Conservation (phyloP, 2,888 invertebrate species). For the Drosophila tanythrix region DNA sequence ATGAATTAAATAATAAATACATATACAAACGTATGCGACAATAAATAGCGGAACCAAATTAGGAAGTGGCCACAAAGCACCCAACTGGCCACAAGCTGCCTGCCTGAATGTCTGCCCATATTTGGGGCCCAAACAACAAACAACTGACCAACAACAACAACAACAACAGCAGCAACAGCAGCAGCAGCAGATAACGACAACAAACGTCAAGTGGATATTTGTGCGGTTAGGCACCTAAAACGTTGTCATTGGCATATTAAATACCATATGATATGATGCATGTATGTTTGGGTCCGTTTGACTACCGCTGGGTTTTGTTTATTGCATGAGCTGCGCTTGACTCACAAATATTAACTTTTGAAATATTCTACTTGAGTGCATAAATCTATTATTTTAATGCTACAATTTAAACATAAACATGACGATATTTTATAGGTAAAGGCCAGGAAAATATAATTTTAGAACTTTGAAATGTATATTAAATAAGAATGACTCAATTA, state of each 20-base stretch:
- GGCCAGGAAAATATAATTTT: background rate
- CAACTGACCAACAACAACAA: slow-evolving; percentile 17
- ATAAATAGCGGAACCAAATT: slow-evolving; percentile 76
- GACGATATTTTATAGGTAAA: background rate
- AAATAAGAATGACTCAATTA: background rate
- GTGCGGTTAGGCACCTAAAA: slow-evolving; percentile 52
- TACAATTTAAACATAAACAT: background rate
- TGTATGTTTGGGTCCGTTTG: slow-evolving; percentile 11
- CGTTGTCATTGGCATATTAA: slow-evolving; percentile 74
- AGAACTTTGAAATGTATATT: background rate
- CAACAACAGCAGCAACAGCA: background rate
- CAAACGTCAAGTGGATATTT: slow-evolving; percentile 56
- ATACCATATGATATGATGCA: slow-evolving; percentile 18
- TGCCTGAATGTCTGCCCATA: slow-evolving; percentile 50
- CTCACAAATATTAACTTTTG: slow-evolving; percentile 24
- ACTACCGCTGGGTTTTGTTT: background rate
- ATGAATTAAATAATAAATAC: slow-evolving; percentile 74
- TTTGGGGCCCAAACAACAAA: slow-evolving; percentile 44
- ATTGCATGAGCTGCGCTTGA: slow-evolving; percentile 22
- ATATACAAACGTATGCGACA: slow-evolving; percentile 55
- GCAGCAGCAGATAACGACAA: slow-evolving; percentile 1
- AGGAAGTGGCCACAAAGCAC: slow-evolving; percentile 69
- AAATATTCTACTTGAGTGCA: background rate
- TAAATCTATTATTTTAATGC: slow-evolving; percentile 10
- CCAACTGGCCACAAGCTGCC: slow-evolving; percentile 38